Evolutionary conservation across 2,888 invertebrate genomes (phyloP), one percentile per base, ranked within the genome.

Genomic region (Drosophila fulvimacula): DNA sequence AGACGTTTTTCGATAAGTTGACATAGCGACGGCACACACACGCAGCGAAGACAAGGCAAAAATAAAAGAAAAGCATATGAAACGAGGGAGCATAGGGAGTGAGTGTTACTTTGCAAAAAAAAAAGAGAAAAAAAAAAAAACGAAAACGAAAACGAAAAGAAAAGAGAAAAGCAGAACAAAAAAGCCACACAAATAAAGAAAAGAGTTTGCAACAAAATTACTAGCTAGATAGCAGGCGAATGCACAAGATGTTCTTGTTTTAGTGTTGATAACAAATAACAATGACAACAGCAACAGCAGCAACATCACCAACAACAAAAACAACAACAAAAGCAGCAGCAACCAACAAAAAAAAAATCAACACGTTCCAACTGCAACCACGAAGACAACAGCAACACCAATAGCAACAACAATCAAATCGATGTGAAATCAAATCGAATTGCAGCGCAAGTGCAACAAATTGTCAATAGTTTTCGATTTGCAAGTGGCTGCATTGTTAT

Each of bases 51-150:
- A 73, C 69, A 78, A 78, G 69, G 70, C 77, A 78, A 73, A 84
- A 76, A 73, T 82, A 79, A 83, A 82, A 76, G 82, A 80, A 84
- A 80, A 74, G 74, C 62, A 82, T 76, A 79, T 83, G 79, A 81
- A 79, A 75, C 76, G 68, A 76, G 77, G 77, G 68, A 75, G 75
- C 73, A 63, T 77, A 77, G 76, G 76, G 77, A 79, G 77, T 77
- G 77, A 75, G 77, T 79, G 79, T 71, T 77, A 77, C 77, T 77
- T 75, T 79, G 79, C 75, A 79, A 79, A 77, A 76, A 75, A 76
- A 44, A 57, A 55, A 46, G 55, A 39, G 66, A 73, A 41, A 41
- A 71, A 69, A 74, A 39, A 38, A 27, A 17, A 48, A 41, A 11
- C 41, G 5, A 41, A 46, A 46, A 13, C 11, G 13, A 48, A 48